These are phyloP conservation scores for Trichonephila clavata DNA, from an alignment of 1,140 invertebrate species.

Conservation along the genomic window DNA sequence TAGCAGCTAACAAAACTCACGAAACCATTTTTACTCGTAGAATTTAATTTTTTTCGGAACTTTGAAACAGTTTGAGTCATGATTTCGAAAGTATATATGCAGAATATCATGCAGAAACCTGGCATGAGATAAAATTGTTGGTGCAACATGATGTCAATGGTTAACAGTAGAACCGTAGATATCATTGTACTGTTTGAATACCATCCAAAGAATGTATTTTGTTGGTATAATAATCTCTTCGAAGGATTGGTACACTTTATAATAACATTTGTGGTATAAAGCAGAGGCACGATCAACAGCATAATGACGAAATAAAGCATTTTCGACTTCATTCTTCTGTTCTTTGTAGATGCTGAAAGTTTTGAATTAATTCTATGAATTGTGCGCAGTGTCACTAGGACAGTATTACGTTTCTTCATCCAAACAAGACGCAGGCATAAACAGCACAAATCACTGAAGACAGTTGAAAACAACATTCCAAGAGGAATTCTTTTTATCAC, in stretches of 20 bases:
- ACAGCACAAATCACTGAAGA: neutral
- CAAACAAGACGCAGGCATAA: neutral
- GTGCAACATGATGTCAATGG: neutral
- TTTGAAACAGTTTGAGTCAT: neutral
- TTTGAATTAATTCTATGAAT: neutral
- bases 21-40: neutral
- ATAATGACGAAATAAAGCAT: neutral
- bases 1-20: neutral
- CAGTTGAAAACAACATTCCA: neutral
- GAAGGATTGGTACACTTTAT: neutral
- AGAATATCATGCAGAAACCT: neutral
- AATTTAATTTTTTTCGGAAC: neutral
- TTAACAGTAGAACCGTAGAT: neutral
- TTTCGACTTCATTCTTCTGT: neutral
- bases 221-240: neutral
- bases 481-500: neutral
- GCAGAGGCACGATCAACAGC: neutral
- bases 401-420: neutral
- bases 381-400: neutral
- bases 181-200: neutral
- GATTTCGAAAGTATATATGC: neutral
- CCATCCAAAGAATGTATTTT: conserved; percentile 20
- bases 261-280: neutral
- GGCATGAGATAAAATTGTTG: conserved; percentile 2
- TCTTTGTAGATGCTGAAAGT: neutral